Evolutionary conservation across 2,797 vertebrate genomes (phyloP), one percentile per base, ranked within the genome.

Genomic region (Novumbra hubbsi): DNA sequence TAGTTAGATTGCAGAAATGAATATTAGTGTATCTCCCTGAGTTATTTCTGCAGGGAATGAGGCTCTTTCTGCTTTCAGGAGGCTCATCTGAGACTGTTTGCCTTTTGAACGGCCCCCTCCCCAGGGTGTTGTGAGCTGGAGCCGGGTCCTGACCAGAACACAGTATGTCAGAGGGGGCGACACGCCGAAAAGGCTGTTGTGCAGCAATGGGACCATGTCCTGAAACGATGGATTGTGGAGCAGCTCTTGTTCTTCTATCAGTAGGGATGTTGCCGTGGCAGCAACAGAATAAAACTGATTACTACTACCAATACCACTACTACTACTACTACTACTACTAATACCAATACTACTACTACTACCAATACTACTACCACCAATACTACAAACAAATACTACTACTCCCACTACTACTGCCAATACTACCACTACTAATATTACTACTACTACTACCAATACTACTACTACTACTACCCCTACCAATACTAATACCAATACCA

Each of bases 1-100:
- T 66, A 32, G 1, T 12, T 57, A 28, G 24, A 27, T 63, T 30
- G 7, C 1, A 4, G n/a, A 11, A 11, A 63, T 41, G 50, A 69
- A 73, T 57, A 65, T 19, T n/a, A 41, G 62, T 52, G 38, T 69
- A 38, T 73, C 73, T 77, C 19, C 50, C 4, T 63, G 30, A 55
- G 64, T 57, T 79, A 41, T 77, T 79, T 74, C 65, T 67, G 72
- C 73, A 49, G 66, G 30, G 68, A 69, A 72, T 80, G 73, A 71
- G 68, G 78, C 64, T 65, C 68, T 83, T 69, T 79, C 75, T 77
- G 68, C 60, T 84, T 79, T 76, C 71, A 32, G 68, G 74, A 70
- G 72, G 52, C 75, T 85, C 83, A 87, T 81, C 85, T 87, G 84
- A 81, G 83, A 74, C 81, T 83, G 79, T 88, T 87, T 87, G 81